Evolutionary conservation across 2,888 invertebrate genomes (phyloP), one percentile per base, ranked within the genome.

Genomic region (Leptopilina myrica): DNA sequence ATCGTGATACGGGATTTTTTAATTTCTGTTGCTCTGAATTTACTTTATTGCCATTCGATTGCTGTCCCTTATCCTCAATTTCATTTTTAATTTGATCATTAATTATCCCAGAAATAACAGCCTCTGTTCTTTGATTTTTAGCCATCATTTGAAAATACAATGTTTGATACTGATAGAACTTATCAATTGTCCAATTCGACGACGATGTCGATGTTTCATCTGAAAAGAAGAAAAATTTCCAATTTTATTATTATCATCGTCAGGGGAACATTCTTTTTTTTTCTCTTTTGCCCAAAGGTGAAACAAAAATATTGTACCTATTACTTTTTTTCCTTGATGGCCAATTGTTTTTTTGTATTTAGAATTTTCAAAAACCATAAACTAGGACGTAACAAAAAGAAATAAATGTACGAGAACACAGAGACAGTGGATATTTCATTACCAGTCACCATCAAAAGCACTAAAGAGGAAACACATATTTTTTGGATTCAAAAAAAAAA

Each of bases 81-180:
- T 76, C 81, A n/a, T 75, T 56, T 14, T 26, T 76, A 15, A 78
- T 79, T 53, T 40, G n/a, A 40, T 73, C 33, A 56, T 56, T 11
- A 1, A 59, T 33, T 33, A 40, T 53, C 14, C n/a, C 56, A 15
- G 9, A 56, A 73, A 56, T 73, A 33, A 56, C 11, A 9, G 53
- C 73, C 33, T 73, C 79, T n/a, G 64, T 82, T 79, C 85, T 78
- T 40, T 87, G 86, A 46, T 87, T 86, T 76, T 88, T 86, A 64
- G 89, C 87, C 79, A 89, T 81, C 79, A 89, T 81, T 43, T 86
- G 87, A 20, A 88, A 87, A 73, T 89, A 89, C 80, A 88, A 81
- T 7, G 85, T 86, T 79, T 88, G 89, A 75, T 89, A 89, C 49
- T 87, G 88, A 81, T 90, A 90, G 81, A 88, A 89, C 83, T 88